These are phyloP conservation scores for Illadopsis cleaveri DNA, from an alignment of 2,113 vertebrate genomes.

Conservation along the genomic window DNA sequence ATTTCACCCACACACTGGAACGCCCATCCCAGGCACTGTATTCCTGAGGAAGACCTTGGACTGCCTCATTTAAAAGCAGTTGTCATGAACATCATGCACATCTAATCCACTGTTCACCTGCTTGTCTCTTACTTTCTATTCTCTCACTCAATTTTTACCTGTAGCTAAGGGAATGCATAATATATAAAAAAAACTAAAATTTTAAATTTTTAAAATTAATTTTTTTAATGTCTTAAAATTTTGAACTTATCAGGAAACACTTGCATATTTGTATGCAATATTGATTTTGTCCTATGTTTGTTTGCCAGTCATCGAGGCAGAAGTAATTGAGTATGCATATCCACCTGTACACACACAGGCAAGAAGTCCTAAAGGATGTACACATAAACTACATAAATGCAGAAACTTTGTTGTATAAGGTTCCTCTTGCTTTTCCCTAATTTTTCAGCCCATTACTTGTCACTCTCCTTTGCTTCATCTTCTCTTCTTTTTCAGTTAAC, in stretches of 20 bases:
- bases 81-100: not conserved
- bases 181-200: fast-evolving
- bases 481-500: not conserved
- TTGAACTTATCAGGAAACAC: not conserved
- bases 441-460: not conserved
- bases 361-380: not conserved
- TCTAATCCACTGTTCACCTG: not conserved
- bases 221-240: not conserved
- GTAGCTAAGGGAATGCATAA: not conserved
- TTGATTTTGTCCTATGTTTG: not conserved
- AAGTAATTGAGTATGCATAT: not conserved
- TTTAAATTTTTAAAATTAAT: too few species aligned
- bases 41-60: not conserved
- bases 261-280: not conserved
- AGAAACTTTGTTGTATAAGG: not conserved
- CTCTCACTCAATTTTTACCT: not conserved
- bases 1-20: not conserved
- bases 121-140: not conserved
- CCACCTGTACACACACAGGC: not conserved
- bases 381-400: not conserved
- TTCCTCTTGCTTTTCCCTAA: not conserved
- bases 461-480: not conserved
- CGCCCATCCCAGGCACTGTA: not conserved
- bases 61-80: not conserved
- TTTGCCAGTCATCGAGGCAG: not conserved